phyloP scores from a whole-genome alignment of 1,140 invertebrate genomes.

The Lasaia peninsularis region DNA sequence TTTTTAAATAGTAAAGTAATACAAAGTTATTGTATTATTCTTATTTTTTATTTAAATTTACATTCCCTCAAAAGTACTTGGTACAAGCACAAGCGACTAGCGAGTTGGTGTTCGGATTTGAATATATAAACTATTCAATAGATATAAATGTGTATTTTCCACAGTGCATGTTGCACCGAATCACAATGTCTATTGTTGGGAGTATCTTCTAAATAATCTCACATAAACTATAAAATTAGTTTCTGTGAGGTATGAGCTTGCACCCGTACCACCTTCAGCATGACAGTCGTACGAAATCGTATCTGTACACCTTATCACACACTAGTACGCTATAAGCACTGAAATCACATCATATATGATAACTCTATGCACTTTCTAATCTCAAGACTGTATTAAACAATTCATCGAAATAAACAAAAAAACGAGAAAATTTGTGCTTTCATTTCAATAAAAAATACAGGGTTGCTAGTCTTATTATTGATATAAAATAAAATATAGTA shows the following conservation, averaged over 20 bases:
- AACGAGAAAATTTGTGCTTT: too few relatives aligned
- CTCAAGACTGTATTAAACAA: background rate
- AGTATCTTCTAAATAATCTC: constrained; percentile 49
- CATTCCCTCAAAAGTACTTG: background rate
- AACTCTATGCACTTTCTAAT: constrained; percentile 20
- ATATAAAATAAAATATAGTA: too few relatives aligned
- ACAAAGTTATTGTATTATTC: too few relatives aligned
- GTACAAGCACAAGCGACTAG: background rate
- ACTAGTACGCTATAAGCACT: constrained; percentile 50
- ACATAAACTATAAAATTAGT: constrained; percentile 44
- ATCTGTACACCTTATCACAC: constrained; percentile 38
- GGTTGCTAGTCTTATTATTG: background rate
- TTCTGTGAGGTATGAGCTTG: constrained; percentile 59
- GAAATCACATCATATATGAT: constrained; percentile 36
- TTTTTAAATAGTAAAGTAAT: too few relatives aligned
- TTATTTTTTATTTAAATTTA: too few relatives aligned
- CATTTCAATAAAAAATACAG: background rate
- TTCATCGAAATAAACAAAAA: too few relatives aligned
- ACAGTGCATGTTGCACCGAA: constrained; percentile 73
- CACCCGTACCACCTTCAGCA: constrained; percentile 70
- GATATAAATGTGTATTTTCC: constrained; percentile 47
- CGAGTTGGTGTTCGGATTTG: background rate
- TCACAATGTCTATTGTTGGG: constrained; percentile 58
- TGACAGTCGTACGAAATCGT: constrained; percentile 38
- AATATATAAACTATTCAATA: constrained; percentile 14